Conservation (phyloP, 2,888 invertebrate species). For the Taphrorychus bicolor region DNA sequence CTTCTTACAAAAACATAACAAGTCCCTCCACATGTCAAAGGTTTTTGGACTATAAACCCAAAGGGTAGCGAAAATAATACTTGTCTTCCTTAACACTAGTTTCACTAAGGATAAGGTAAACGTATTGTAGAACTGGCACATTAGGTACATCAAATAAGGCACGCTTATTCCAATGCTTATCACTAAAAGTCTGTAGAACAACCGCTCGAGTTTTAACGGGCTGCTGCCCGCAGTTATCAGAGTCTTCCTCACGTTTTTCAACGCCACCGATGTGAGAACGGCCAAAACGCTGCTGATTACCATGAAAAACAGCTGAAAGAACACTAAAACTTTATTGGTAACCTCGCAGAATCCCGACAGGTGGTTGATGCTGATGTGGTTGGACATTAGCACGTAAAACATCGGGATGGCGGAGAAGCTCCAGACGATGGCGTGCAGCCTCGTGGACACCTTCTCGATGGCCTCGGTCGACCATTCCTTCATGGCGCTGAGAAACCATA, state of each 20-base stretch:
- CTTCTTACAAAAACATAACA: constrained; percentile 45
- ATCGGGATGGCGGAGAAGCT: constrained; percentile 86
- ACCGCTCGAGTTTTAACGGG: constrained; percentile 67
- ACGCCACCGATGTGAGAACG: constrained; percentile 75
- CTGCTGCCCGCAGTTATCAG: constrained; percentile 64
- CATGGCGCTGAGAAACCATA: constrained; percentile 89
- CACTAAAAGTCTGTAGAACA: constrained; percentile 79
- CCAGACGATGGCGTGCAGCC: constrained; percentile 89
- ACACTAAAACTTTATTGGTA: constrained; percentile 49
- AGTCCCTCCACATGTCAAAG: constrained; percentile 53
- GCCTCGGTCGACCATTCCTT: constrained; percentile 95
- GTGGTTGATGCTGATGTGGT: constrained; percentile 80
- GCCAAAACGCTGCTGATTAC: constrained; percentile 75
- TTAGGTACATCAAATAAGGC: constrained; percentile 75
- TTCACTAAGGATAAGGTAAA: constrained; percentile 49
- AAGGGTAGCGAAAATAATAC: constrained; percentile 52
- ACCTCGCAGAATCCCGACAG: constrained; percentile 85
- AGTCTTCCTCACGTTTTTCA: constrained; percentile 74
- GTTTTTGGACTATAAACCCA: constrained; percentile 57
- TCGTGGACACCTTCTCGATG: constrained; percentile 82
- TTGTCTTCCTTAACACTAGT: constrained; percentile 50
- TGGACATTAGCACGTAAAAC: constrained; percentile 80
- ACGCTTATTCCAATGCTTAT: constrained; percentile 80
- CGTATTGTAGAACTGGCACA: constrained; percentile 61
- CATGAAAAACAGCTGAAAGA: constrained; percentile 50